phyloP scores from a whole-genome alignment of 2,888 invertebrate genomes.

The Pheosia tremula region DNA sequence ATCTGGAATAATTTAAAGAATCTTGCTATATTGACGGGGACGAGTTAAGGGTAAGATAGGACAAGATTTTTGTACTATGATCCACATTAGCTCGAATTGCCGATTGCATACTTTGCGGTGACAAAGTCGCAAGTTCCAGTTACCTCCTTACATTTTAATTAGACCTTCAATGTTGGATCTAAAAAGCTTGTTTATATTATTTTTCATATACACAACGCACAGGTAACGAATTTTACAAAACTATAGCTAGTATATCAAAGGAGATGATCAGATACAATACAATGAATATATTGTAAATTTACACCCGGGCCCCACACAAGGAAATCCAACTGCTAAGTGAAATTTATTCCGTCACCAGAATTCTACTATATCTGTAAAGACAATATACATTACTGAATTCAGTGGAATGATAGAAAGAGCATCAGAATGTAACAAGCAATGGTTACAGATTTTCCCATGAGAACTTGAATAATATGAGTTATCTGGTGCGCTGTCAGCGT shows the following conservation, averaged over 20 bases:
- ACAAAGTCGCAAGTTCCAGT: too few species aligned
- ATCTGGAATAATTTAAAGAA: too few species aligned
- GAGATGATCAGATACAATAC: constrained; percentile 16
- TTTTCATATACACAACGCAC: too few species aligned
- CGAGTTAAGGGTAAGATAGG: too few species aligned
- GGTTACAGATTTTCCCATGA: not conserved
- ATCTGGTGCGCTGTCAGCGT: not conserved
- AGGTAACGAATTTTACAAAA: constrained; percentile 14
- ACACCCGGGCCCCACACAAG: constrained; percentile 30
- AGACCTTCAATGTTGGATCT: too few species aligned
- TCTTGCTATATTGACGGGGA: too few species aligned
- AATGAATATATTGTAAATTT: constrained; percentile 13
- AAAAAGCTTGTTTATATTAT: too few species aligned
- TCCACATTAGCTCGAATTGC: too few species aligned
- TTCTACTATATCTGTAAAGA: not conserved
- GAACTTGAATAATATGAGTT: not conserved
- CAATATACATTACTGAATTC: not conserved
- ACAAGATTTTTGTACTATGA: too few species aligned
- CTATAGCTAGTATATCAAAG: constrained; percentile 17
- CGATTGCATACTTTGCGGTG: too few species aligned
- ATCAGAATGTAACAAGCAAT: not conserved
- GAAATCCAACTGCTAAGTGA: constrained; percentile 26
- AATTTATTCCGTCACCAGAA: not conserved
- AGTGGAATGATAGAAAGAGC: not conserved
- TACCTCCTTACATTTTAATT: too few species aligned